Conservation (phyloP, 2,797 vertebrate species). For the Paramormyrops hopkinsi region DNA sequence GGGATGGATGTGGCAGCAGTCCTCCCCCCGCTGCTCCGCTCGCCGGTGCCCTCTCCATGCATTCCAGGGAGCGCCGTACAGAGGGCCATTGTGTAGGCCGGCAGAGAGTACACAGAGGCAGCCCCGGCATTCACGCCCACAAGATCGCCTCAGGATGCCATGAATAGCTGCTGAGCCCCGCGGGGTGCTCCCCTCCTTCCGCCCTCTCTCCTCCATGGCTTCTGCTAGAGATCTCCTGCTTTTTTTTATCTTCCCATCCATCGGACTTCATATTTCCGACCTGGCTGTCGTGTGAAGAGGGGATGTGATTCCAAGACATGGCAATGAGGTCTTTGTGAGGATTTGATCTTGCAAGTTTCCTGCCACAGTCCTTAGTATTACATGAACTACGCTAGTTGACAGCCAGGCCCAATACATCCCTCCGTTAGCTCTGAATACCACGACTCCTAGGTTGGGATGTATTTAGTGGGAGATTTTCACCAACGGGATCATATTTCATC, state of each 20-base stretch:
- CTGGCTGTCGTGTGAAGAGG: background rate
- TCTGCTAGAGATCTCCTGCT: background rate
- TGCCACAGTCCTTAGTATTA: background rate
- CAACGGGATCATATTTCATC: background rate
- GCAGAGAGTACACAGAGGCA: conserved; percentile 55
- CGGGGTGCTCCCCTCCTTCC: background rate
- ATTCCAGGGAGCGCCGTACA: conserved; percentile 70
- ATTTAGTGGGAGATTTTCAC: background rate
- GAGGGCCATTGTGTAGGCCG: conserved; percentile 69
- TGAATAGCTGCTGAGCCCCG: background rate
- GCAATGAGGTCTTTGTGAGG: background rate
- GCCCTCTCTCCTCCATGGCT: conserved; percentile 9
- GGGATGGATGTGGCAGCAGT: conserved; percentile 39
- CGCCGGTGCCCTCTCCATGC: conserved; percentile 69
- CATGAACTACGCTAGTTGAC: background rate
- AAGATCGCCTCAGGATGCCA: conserved; percentile 4
- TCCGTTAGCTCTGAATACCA: background rate
- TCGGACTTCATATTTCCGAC: background rate
- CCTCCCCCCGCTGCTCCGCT: conserved; percentile 35
- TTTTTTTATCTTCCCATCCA: background rate
- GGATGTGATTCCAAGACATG: background rate
- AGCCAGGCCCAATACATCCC: background rate
- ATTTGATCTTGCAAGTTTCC: background rate
- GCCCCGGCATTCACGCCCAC: conserved; percentile 31
- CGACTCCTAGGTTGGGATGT: background rate